phyloP scores from a whole-genome alignment of 2,888 invertebrate species.

The Ephialtes manifestator region DNA sequence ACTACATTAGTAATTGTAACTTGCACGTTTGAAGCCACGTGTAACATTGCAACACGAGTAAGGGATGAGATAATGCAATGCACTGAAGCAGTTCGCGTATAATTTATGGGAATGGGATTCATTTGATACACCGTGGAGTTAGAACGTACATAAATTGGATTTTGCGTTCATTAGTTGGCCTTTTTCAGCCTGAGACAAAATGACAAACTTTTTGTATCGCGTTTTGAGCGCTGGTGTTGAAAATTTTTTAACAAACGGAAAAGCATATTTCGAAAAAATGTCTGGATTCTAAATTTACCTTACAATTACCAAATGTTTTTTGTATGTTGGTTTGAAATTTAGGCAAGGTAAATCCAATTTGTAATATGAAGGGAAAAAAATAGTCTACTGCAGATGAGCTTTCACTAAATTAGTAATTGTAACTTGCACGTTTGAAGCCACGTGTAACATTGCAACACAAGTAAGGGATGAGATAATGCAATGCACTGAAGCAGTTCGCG shows the following conservation, averaged over 20 bases:
- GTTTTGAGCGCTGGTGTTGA: too few species aligned
- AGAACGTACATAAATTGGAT: too few species aligned
- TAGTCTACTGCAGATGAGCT: constrained; percentile 32
- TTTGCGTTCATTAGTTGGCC: too few species aligned
- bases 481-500: not conserved
- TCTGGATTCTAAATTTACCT: too few species aligned
- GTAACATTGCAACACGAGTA: not conserved
- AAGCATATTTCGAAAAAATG: too few species aligned
- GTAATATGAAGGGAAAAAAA: too few species aligned
- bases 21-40: constrained; percentile 24
- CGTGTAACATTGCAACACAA: constrained; percentile 1
- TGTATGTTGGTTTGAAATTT: not conserved
- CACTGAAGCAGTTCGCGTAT: not conserved
- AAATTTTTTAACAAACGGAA: too few species aligned
- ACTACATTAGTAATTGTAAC: constrained; percentile 47
- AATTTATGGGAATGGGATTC: not conserved
- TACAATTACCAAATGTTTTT: too few species aligned
- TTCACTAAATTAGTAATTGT: constrained; percentile 47
- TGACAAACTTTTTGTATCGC: too few species aligned
- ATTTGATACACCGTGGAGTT: not conserved
- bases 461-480: not conserved
- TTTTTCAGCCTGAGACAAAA: too few species aligned
- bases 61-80: not conserved
- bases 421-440: constrained; percentile 29
- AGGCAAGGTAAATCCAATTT: too few species aligned